phyloP scores from a whole-genome alignment of 2,888 invertebrate species.

The Cheilosia vernalis region DNA sequence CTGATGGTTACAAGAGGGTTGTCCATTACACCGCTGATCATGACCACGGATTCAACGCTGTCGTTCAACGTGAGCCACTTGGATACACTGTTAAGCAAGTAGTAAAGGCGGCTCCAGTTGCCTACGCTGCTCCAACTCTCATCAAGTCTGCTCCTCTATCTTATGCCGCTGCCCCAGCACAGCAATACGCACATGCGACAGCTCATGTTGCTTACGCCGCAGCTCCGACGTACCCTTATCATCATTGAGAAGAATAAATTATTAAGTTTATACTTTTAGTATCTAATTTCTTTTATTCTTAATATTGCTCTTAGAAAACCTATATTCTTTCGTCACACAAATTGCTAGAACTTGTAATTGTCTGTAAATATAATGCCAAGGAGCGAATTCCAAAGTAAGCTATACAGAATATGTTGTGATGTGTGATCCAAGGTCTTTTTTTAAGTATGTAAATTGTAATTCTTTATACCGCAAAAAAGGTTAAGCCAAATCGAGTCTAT shows the following conservation, averaged over 20 bases:
- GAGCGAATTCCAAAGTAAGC: too few species aligned
- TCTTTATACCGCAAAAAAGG: too few species aligned
- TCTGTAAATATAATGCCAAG: too few species aligned
- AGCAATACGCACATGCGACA: constrained; percentile 15
- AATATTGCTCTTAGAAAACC: background rate
- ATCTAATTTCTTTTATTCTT: background rate
- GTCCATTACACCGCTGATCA: constrained; percentile 84
- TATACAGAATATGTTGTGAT: too few species aligned
- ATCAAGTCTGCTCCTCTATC: constrained; percentile 41
- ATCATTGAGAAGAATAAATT: constrained; percentile 22
- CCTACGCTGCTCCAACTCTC: constrained; percentile 43
- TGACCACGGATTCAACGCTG: constrained; percentile 74
- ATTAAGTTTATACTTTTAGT: background rate
- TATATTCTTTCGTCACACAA: too few species aligned
- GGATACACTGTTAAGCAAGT: constrained; percentile 36
- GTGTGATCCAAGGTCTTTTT: too few species aligned
- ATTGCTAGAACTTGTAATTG: too few species aligned
- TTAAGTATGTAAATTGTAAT: too few species aligned
- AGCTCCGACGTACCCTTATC: constrained; percentile 50
- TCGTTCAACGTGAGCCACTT: constrained; percentile 75
- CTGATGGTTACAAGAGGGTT: constrained; percentile 85
- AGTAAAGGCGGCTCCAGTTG: constrained; percentile 27
- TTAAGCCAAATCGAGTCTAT: too few species aligned
- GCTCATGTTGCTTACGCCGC: constrained; percentile 32
- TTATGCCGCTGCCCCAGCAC: constrained; percentile 36